Evolutionary conservation across 2,113 vertebrate species (phyloP).

Genomic region (Chrysochloris asiatica): DNA sequence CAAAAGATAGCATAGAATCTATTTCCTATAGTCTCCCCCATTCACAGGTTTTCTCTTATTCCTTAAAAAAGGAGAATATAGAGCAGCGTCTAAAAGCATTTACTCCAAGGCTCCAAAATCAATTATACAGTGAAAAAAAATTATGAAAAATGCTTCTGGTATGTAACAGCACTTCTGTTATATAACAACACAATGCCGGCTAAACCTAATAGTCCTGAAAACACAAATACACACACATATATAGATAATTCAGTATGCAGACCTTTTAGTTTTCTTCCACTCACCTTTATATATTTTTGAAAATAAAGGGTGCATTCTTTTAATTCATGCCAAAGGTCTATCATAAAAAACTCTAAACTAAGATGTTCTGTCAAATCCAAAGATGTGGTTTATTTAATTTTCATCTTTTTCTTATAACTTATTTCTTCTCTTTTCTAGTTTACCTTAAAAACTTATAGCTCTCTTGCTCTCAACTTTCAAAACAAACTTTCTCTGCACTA

Average conservation of each 20-base stretch:
- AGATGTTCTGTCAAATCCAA: conserved; percentile 41
- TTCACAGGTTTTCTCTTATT: conserved; percentile 3
- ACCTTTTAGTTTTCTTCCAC: neutral
- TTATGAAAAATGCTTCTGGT: neutral
- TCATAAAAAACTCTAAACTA: conserved; percentile 23
- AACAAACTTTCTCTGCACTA: neutral
- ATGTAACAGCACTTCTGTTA: conserved; percentile 1
- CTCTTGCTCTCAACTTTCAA: neutral
- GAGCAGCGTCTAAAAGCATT: neutral
- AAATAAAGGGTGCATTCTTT: neutral
- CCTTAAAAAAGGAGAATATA: conserved; percentile 33
- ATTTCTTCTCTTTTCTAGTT: neutral
- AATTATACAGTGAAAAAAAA: conserved; percentile 15
- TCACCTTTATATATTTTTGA: conserved; percentile 46
- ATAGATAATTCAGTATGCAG: conserved; percentile 19
- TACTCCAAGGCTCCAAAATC: conserved; percentile 6
- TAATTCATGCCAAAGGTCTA: conserved; percentile 10
- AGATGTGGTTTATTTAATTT: neutral
- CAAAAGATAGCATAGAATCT: neutral
- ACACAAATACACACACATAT: neutral
- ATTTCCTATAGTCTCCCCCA: conserved; percentile 18
- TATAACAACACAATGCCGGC: conserved; percentile 15
- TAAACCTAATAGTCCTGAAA: neutral
- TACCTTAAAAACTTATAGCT: conserved; percentile 13
- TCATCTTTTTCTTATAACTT: conserved; percentile 26